Conservation (phyloP, 1,140 invertebrate species). For the Trachymyrmex cornetzi region DNA sequence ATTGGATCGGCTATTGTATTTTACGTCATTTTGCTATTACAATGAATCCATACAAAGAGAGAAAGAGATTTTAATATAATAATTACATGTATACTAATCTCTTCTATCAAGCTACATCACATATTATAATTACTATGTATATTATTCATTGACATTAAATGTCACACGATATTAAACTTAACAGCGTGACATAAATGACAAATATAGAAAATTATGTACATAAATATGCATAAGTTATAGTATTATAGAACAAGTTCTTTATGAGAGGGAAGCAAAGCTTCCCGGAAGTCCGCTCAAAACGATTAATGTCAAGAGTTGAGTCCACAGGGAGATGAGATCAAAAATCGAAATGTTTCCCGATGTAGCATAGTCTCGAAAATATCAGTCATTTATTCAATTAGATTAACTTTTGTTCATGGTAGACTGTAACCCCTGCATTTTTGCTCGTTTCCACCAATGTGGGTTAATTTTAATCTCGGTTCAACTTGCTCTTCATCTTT, state of each 20-base stretch:
- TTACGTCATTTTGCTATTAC: constrained; percentile 30
- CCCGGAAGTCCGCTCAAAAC: too few species aligned
- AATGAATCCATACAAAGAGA: background rate
- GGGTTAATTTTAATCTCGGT: too few species aligned
- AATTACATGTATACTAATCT: constrained; percentile 29
- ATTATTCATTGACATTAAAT: constrained; percentile 5
- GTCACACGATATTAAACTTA: background rate
- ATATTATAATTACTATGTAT: too few species aligned
- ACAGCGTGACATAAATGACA: background rate
- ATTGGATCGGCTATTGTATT: constrained; percentile 37
- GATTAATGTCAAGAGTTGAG: background rate
- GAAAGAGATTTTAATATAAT: constrained; percentile 14
- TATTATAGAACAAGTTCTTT: background rate
- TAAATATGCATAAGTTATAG: constrained; percentile 10
- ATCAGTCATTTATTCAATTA: background rate
- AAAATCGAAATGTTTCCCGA: background rate
- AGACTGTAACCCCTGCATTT: background rate
- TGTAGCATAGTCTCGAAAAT: background rate
- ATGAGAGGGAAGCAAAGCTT: background rate
- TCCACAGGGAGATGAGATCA: background rate
- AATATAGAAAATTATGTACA: background rate
- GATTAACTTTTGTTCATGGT: background rate
- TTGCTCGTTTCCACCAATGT: too few species aligned
- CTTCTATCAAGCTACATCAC: background rate
- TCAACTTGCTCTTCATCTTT: too few species aligned